Conservation (phyloP, 2,113 vertebrate genomes). For the Aptenodytes forsteri region DNA sequence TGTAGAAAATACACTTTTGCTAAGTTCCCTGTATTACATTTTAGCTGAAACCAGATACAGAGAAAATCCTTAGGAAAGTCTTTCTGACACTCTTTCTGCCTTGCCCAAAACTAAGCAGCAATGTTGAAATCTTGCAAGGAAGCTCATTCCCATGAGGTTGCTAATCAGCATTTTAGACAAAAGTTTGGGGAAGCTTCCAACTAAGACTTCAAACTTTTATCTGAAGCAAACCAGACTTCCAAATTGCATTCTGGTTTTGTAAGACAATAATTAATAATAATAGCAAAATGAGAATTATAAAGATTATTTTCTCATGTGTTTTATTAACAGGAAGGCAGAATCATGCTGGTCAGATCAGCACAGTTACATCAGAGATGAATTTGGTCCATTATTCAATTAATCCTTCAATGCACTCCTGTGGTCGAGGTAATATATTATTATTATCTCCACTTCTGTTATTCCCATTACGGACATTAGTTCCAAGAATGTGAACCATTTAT, state of each 20-base stretch:
- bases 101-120: constrained; percentile 4
- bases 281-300: background rate
- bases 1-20: background rate
- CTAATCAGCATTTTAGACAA: constrained; percentile 43
- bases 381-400: constrained; percentile 52
- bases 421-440: constrained; percentile 17
- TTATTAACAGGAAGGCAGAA: constrained; percentile 13
- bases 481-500: constrained; percentile 52
- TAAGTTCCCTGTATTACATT: background rate
- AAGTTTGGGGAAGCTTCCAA: constrained; percentile 29
- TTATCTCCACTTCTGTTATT: constrained; percentile 33
- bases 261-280: constrained; percentile 37
- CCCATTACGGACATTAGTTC: constrained; percentile 44
- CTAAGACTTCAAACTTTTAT: constrained; percentile 39
- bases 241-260: background rate
- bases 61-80: background rate
- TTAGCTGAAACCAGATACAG: background rate
- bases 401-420: background rate
- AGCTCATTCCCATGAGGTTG: constrained; percentile 27
- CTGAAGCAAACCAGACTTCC: constrained; percentile 53
- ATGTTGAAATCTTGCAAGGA: background rate
- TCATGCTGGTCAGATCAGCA: background rate
- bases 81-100: background rate
- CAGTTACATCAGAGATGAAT: constrained; percentile 26
- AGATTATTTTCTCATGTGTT: constrained; percentile 13